These are phyloP conservation scores for Apotomis turbidana DNA, from an alignment of 2,888 invertebrate genomes.

Conservation along the genomic window DNA sequence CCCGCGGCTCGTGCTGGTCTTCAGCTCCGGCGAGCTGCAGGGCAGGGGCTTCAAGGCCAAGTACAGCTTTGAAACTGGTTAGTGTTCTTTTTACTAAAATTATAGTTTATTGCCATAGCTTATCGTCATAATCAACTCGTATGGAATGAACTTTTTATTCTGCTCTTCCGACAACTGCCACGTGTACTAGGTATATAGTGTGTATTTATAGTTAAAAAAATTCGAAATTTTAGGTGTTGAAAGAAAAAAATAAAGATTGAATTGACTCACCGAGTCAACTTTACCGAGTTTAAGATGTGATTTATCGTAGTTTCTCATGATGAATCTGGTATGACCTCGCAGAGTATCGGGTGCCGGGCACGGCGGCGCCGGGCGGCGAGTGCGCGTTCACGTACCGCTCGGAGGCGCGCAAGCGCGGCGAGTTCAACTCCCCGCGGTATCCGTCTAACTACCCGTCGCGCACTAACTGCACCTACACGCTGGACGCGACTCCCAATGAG, in stretches of 20 bases:
- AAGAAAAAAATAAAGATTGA: too few relatives aligned
- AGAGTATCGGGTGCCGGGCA: conserved; percentile 97
- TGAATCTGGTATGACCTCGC: conserved; percentile 50
- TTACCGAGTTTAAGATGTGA: too few relatives aligned
- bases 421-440: conserved; percentile 97
- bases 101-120: too few relatives aligned
- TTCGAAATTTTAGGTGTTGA: too few relatives aligned
- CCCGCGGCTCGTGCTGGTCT: conserved; percentile 96
- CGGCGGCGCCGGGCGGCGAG: conserved; percentile 95
- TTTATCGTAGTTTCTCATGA: not conserved
- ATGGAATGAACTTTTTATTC: too few relatives aligned
- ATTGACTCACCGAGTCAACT: too few relatives aligned
- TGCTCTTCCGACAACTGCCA: too few relatives aligned
- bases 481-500: conserved; percentile 93
- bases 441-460: conserved; percentile 98
- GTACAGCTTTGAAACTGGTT: conserved; percentile 93
- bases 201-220: too few relatives aligned
- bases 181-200: too few relatives aligned
- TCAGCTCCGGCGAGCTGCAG: conserved; percentile 95
- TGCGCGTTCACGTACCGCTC: conserved; percentile 97
- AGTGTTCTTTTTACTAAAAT: conserved; percentile 43
- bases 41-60: conserved; percentile 96
- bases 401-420: conserved; percentile 93
- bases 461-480: conserved; percentile 96
- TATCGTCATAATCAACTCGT: too few relatives aligned